Percentiles rank a stretch among this genome's conserved stretches.
Conservation (phyloP, 2,113 vertebrate species). For the Arvicanthis niloticus region DNA sequence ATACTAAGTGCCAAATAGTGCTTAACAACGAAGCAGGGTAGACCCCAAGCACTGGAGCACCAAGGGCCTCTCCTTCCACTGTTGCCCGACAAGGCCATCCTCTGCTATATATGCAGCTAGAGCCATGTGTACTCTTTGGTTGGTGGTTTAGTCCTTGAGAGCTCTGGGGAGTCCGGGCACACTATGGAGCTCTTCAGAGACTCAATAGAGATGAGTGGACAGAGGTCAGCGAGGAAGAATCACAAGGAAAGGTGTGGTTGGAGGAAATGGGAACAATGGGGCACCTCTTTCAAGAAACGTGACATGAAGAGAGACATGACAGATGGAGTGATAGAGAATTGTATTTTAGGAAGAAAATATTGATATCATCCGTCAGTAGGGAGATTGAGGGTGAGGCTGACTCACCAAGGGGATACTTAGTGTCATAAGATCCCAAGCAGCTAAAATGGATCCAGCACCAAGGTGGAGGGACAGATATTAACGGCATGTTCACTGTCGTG, state of each 20-base stretch:
- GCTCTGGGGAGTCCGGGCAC: no score
- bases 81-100: no score
- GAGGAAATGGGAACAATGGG: background rate
- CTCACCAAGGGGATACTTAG: background rate
- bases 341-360: background rate
- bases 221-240: background rate
- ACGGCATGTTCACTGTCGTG: accelerated
- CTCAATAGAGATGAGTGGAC: no score
- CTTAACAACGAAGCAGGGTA: background rate
- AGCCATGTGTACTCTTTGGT: no score
- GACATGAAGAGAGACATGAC: no score
- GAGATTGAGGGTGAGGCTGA: background rate
- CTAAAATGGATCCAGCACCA: background rate
- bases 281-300: background rate
- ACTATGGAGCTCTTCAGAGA: accelerated
- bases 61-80: no score
- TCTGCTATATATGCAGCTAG: no score
- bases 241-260: background rate
- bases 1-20: background rate
- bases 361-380: background rate
- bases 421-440: background rate
- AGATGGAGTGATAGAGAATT: background rate
- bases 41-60: background rate
- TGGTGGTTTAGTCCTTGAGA: no score
- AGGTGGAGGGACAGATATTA: no score